Base-by-base conservation (phyloP, 2,888 invertebrate genomes). In the Polyommatus icarus region DNA sequence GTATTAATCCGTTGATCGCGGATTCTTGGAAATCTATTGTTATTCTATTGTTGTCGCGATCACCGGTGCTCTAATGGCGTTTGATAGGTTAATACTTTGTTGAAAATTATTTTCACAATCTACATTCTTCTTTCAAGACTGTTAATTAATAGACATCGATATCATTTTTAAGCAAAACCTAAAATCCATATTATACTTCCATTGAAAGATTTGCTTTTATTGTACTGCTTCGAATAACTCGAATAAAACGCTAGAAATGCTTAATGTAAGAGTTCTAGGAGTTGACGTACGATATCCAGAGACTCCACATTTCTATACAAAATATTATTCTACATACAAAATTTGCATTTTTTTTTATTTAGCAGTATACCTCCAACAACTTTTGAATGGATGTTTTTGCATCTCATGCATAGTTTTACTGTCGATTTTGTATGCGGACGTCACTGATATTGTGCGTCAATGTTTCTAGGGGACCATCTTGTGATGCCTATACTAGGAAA, bases 141-240 rank as follows among this genome's bases (percentile, higher is more conserved):
- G 46, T 46, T 46, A 40, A 40, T 40, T 40, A 10, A 46, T 46
- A 46, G 10, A 12, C 3, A 46, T 46, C 46, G 3, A 59, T 20
- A 59, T 20, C 2, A 59, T 20, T n/a, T 8, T 8, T 18, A 54
- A 18, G 20, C n/a, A 20, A n/a, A 20, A 59, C 20, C 3, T 59
- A 20, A 20, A 59, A 20, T 8, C 20, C n/a, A 7, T 20, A 59
- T n/a, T 20, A 59, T n/a, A 57, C 5, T 57, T 57, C 6, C 59
- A 59, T 59, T 20, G 20, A 59, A 59, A 20, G 59, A 59, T 59
- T 20, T 20, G 10, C 59, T 20, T 59, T n/a, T 59, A 59, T 20
- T 59, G 59, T 20, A 59, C 20, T 59, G 59, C n/a, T 59, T 59
- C 59, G 59, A 59, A 20, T 59, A 61, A 61, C 24, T 61, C 24